Percentiles rank a stretch among this genome's conserved stretches.
These are phyloP conservation scores for Cepaea nemoralis DNA, from an alignment of 1,140 invertebrate genomes.

Conservation along the genomic window DNA sequence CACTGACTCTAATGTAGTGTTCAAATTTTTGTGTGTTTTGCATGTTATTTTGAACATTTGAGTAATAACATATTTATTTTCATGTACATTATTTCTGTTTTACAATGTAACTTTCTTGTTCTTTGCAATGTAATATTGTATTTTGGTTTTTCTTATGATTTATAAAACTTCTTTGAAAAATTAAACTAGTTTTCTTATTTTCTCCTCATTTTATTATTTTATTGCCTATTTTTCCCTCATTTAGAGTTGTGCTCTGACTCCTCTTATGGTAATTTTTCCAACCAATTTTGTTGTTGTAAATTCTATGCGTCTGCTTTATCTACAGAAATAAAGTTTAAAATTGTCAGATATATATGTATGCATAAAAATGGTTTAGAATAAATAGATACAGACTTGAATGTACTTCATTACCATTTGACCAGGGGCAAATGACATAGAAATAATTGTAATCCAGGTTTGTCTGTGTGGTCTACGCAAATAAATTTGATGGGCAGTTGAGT, in stretches of 20 bases:
- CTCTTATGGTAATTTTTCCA: constrained; percentile 38
- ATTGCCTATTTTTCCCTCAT: constrained; percentile 13
- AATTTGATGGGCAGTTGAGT: neutral
- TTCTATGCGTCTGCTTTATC: neutral
- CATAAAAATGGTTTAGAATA: neutral
- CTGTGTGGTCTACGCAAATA: neutral
- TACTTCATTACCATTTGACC: neutral
- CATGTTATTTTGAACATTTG: neutral
- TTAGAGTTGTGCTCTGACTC: constrained; percentile 41
- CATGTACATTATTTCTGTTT: neutral
- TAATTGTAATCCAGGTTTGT: neutral
- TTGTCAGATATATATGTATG: neutral
- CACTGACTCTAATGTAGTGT: constrained; percentile 11
- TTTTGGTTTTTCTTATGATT: neutral
- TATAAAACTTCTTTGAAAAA: neutral
- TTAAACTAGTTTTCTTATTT: constrained; percentile 5
- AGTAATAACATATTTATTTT: neutral
- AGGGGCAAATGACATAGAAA: neutral
- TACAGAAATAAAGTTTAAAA: neutral
- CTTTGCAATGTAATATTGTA: neutral
- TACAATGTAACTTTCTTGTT: neutral
- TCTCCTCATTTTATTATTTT: constrained; percentile 7
- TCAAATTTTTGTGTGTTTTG: constrained; percentile 11
- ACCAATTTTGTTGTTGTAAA: constrained; percentile 14
- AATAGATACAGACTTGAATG: neutral